Conservation (phyloP, 2,113 vertebrate genomes). For the Atractosteus spatula region DNA sequence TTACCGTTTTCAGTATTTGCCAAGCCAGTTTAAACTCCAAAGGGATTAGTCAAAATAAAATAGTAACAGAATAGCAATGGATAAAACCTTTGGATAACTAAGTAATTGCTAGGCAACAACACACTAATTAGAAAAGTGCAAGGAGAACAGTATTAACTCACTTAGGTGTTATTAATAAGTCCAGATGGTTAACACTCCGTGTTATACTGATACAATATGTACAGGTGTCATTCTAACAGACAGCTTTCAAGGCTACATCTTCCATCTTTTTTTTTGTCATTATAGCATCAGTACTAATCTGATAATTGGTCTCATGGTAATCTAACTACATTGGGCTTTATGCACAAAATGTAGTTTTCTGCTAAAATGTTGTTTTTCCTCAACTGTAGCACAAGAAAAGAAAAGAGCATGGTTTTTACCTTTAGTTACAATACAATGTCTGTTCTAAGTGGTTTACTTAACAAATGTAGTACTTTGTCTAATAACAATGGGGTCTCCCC, state of each 20-base stretch:
- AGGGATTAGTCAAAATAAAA: neutral
- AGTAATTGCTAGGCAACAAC: neutral
- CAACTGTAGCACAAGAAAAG: too few species aligned
- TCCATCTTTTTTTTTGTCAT: constrained; percentile 1
- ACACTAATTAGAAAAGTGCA: neutral
- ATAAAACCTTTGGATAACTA: neutral
- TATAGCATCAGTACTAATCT: neutral
- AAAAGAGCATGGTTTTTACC: too few species aligned
- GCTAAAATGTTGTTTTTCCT: too few species aligned
- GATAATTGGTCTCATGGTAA: too few species aligned
- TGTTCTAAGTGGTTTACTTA: too few species aligned
- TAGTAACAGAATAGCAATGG: neutral
- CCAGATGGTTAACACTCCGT: neutral
- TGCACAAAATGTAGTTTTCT: too few species aligned
- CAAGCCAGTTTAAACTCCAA: neutral
- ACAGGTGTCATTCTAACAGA: neutral
- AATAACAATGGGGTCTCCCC: too few species aligned
- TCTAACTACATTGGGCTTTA: too few species aligned
- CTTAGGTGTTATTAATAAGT: neutral
- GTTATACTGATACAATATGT: neutral
- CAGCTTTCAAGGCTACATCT: neutral
- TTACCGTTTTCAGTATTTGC: neutral
- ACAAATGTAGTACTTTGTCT: too few species aligned
- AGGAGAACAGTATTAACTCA: neutral
- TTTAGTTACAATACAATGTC: too few species aligned